Evolutionary conservation across 2,113 vertebrate species (phyloP).

Genomic region (Vombatus ursinus): DNA sequence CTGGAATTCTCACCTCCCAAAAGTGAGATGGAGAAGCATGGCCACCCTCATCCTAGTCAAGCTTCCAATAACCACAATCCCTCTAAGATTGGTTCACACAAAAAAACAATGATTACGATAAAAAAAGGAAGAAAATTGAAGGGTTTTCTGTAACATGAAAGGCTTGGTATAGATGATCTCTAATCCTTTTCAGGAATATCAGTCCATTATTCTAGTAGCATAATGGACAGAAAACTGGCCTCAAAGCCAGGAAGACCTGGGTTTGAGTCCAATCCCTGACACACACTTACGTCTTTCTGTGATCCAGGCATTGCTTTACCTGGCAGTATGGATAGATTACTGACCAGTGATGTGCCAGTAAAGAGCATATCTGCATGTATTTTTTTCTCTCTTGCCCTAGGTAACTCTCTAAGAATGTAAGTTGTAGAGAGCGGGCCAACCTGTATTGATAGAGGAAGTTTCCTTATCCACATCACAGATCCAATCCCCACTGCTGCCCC

Average conservation of each 20-base stretch:
- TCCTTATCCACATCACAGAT: not conserved
- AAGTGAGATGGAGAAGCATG: not conserved
- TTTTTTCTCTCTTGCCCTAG: not conserved
- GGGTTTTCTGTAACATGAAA: not conserved
- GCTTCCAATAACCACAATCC: not conserved
- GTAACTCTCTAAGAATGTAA: not conserved
- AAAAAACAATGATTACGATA: not conserved
- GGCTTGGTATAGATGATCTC: not conserved
- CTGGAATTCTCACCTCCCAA: not conserved
- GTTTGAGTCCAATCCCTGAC: not conserved
- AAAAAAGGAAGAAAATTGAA: not conserved
- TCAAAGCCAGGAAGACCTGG: not conserved
- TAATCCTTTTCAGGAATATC: not conserved
- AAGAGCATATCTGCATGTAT: not conserved
- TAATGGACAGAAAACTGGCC: not conserved
- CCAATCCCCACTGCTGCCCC: not conserved
- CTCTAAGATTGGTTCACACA: not conserved
- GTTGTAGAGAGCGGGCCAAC: not conserved
- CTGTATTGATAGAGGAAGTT: not conserved
- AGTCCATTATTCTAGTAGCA: not conserved
- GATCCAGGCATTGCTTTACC: not conserved
- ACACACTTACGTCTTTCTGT: not conserved
- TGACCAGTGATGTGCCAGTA: not conserved
- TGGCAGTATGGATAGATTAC: not conserved
- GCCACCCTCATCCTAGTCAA: not conserved